Conservation (phyloP, 2,113 vertebrate genomes). For the Datnioides undecimradiatus region DNA sequence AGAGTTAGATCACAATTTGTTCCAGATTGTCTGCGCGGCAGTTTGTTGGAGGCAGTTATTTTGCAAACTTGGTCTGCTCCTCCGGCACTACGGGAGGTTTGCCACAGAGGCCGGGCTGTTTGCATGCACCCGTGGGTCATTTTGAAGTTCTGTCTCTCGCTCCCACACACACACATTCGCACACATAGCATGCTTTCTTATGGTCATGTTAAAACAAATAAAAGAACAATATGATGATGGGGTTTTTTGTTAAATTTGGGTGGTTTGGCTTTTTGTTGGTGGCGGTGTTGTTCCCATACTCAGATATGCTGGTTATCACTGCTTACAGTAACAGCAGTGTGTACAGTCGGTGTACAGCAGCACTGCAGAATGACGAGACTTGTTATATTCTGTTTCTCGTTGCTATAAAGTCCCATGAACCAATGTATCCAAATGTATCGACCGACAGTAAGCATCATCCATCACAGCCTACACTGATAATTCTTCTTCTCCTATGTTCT, state of each 20-base stretch:
- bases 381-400: background rate
- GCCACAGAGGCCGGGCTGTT: constrained; percentile 61
- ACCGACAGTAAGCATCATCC: no score
- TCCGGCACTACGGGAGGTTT: constrained; percentile 56
- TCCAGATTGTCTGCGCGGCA: constrained; percentile 63
- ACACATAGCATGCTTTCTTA: constrained; percentile 15
- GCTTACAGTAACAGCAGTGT: background rate
- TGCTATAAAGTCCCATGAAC: background rate
- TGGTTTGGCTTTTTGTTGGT: constrained; percentile 9
- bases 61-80: constrained; percentile 51
- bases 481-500: background rate
- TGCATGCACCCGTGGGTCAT: constrained; percentile 49
- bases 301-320: background rate
- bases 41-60: constrained; percentile 56
- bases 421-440: background rate
- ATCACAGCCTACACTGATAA: background rate
- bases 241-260: constrained; percentile 14
- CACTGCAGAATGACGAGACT: background rate
- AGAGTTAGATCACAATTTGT: constrained; percentile 66
- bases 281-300: background rate
- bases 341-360: background rate
- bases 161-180: background rate
- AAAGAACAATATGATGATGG: constrained; percentile 14
- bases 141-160: constrained; percentile 50
- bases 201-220: constrained; percentile 48